phyloP scores from a whole-genome alignment of 1,140 invertebrate species.

The Aphaenogaster ashmeadi region DNA sequence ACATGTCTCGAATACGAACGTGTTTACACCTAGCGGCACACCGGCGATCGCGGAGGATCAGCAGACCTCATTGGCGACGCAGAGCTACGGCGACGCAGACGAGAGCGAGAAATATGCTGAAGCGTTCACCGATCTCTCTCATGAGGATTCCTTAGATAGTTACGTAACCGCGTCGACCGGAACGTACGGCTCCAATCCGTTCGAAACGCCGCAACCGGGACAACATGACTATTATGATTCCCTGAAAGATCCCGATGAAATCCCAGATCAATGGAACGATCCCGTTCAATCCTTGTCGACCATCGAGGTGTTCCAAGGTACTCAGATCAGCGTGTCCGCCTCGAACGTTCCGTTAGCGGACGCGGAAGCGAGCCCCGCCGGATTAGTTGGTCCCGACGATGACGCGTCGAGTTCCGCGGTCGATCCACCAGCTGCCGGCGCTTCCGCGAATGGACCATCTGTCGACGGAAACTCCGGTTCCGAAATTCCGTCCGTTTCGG shows the following conservation, averaged over 20 bases:
- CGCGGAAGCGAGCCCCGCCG: neutral
- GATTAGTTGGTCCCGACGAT: neutral
- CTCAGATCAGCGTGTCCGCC: constrained; percentile 78
- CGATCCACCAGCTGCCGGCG: neutral
- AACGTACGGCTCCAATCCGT: neutral
- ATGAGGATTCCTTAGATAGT: neutral
- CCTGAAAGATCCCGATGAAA: constrained; percentile 22
- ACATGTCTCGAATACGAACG: constrained; percentile 82
- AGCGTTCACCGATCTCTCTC: neutral
- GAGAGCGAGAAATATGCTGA: constrained; percentile 69
- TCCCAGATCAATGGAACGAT: neutral
- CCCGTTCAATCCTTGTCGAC: constrained; percentile 52
- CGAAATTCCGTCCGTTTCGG: neutral
- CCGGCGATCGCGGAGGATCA: neutral
- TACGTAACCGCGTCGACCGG: constrained; percentile 21
- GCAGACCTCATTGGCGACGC: neutral
- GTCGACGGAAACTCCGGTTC: neutral
- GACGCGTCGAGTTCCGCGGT: neutral
- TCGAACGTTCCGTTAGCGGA: neutral
- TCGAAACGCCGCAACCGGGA: neutral
- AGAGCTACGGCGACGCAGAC: neutral
- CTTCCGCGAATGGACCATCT: neutral
- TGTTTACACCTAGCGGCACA: constrained; percentile 66
- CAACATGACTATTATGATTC: constrained; percentile 26
- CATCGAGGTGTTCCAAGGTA: constrained; percentile 79